Evolutionary conservation across 2,888 invertebrate genomes (phyloP), one percentile per base, ranked within the genome.

Genomic region (Dromius quadrimaculatus): DNA sequence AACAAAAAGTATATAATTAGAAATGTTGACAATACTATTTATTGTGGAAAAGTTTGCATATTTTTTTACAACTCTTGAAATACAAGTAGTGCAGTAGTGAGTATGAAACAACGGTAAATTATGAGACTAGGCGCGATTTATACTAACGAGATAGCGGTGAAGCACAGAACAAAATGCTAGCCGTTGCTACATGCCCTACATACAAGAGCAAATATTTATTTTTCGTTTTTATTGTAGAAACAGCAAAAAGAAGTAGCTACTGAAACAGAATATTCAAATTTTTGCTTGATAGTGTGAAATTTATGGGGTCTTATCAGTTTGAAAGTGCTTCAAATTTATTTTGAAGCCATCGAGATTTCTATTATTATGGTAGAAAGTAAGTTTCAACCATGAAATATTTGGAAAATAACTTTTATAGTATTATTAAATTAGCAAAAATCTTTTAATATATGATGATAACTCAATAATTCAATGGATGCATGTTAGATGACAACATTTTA

Each of bases 61-160:
- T 64, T 64, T 63, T 64, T 64, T 34, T 54, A 65, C 50, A 65
- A 65, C 15, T 64, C 50, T 64, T 64, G 50, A 47, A 64, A 64
- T 64, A 64, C 28, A 64, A 64, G 54, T 50, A 20, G 38, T 19
- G 13, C 19, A 23, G 41, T 65, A 65, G n/a, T n/a, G n/a, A n/a
- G n/a, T n/a, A n/a, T n/a, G n/a, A n/a, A 65, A 65, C 54, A 65
- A n/a, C 19, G 8, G 22, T 65, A 65, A 65, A 54, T 65, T 65
- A 65, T 38, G 38, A 15, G 34, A 45, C 47, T 9, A 19, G 47
- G n/a, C 23, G 11, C 47, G 28, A 54, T 54, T 54, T 54, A 54
- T 28, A 54, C 50, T 54, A 54, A 54, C 50, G 50, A 54, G 50
- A 54, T 54, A 54, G 50, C 50, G 22, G 45, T 20, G 9, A 45